phyloP scores from a whole-genome alignment of 2,888 invertebrate genomes.

The Scelioninae gen. 1 region DNA sequence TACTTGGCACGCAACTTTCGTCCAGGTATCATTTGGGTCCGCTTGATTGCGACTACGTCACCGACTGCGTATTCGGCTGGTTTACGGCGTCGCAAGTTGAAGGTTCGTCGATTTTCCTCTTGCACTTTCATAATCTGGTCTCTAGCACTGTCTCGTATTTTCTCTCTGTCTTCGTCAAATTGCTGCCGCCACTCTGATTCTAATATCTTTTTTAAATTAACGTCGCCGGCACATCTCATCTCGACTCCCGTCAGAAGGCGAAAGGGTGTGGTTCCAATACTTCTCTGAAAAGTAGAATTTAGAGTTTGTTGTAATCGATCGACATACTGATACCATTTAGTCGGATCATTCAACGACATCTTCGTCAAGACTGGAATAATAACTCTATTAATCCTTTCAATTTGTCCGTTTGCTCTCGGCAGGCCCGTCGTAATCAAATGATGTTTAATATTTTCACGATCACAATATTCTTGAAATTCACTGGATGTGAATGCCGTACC shows the following conservation, averaged over 20 bases:
- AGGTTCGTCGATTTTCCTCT: conserved; percentile 58
- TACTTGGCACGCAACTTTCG: conserved; percentile 26
- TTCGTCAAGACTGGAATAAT: conserved; percentile 78
- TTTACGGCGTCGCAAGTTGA: conserved; percentile 34
- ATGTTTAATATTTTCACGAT: background rate
- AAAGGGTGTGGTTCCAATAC: conserved; percentile 64
- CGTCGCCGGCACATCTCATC: conserved; percentile 14
- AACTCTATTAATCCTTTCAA: conserved; percentile 74
- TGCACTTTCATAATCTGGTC: conserved; percentile 54
- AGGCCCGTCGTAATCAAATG: background rate
- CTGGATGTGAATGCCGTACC: background rate
- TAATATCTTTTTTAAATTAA: background rate
- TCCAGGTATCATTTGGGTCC: conserved; percentile 25
- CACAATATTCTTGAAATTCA: background rate
- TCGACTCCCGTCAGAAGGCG: conserved; percentile 29
- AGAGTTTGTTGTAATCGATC: conserved; percentile 71
- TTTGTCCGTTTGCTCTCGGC: background rate
- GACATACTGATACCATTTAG: conserved; percentile 75
- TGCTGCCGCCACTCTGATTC: background rate
- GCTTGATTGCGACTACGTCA: conserved; percentile 72
- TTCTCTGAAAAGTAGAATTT: conserved; percentile 74
- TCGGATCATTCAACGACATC: conserved; percentile 74
- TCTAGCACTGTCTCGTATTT: conserved; percentile 24
- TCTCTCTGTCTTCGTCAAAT: conserved; percentile 8
- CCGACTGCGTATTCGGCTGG: conserved; percentile 65